Base-by-base conservation (phyloP, 2,888 invertebrate species). In the Drosophila hamatofila region DNA sequence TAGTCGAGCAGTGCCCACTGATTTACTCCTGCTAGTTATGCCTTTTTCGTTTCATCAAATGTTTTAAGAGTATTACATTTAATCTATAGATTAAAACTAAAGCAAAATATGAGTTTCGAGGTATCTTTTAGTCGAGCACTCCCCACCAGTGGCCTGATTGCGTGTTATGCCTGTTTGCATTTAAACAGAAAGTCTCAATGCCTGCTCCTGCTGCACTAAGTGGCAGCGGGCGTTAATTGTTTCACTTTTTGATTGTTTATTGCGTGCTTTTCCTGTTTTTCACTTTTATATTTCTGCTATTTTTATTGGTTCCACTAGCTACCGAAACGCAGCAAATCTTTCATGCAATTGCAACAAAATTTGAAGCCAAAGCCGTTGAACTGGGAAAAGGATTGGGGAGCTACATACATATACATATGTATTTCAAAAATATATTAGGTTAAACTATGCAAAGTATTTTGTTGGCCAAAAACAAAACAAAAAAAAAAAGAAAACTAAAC, bases 291-390 rank as follows among this genome's bases (percentile, higher is more conserved):
- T 41, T 44, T 56, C 33, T 44, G 54, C 60, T 33, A 27, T 14
- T 37, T 35, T 57, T 57, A 23, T 86, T 86, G 83, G 84, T 86
- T 84, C 81, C 86, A 86, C 79, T 46, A 54, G 52, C 48, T 27
- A 27, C n/a, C 42, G 52, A 56, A 59, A 51, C 30, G 41, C 11
- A 48, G 14, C 39, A 64, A 71, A 73, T 76, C 71, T 83, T 63
- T 48, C 48, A 25, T 21, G 27, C 55, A 66, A 61, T 60, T 67
- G 49, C 51, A 58, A 58, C n/a, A n/a, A 41, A 23, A 48, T 62
- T 61, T 37, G 44, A 65, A 55, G 44, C 27, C 41, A 18, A 72
- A 74, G 86, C 78, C 86, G 59, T 69, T 85, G 83, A 85, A 84
- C 83, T 65, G n/a, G 41, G 25, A 42, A 42, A 42, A 73, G 62